A percentile compares a stretch with the other conserved stretches of the same genome.
These are phyloP conservation scores for Hippocampus abdominalis DNA, from an alignment of 2,113 vertebrate species.

Conservation along the genomic window DNA sequence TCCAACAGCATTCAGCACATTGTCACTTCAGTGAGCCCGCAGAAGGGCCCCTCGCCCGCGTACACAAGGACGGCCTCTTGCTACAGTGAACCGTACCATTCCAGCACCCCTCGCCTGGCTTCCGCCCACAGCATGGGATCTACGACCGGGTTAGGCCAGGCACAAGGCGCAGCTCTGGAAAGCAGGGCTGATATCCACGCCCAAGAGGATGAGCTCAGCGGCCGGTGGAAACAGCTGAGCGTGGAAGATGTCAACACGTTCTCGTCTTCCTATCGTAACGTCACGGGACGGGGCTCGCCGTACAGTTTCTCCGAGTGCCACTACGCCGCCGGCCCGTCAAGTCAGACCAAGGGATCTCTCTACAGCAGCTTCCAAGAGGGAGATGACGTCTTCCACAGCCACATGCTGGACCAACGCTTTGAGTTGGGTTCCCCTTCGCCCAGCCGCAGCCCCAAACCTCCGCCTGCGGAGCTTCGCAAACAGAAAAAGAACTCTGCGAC, in stretches of 20 bases:
- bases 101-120: slow-evolving; percentile 72
- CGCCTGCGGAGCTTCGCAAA: slow-evolving; percentile 71
- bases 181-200: slow-evolving; percentile 55
- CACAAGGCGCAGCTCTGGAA: slow-evolving; percentile 29
- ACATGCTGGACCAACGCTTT: slow-evolving; percentile 79
- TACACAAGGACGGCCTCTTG: slow-evolving; percentile 81
- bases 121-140: slow-evolving; percentile 77
- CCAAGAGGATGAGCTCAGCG: slow-evolving; percentile 76
- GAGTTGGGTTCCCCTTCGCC: slow-evolving; percentile 62
- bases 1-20: slow-evolving; percentile 79
- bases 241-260: slow-evolving; percentile 86
- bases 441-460: slow-evolving; percentile 67
- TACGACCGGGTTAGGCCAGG: slow-evolving; percentile 54
- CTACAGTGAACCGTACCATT: slow-evolving; percentile 82
- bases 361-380: slow-evolving; percentile 89
- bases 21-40: slow-evolving; percentile 72
- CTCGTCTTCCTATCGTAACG: slow-evolving; percentile 72
- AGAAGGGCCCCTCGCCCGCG: slow-evolving; percentile 72
- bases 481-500: slow-evolving; percentile 73
- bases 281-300: slow-evolving; percentile 74
- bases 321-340: slow-evolving; percentile 69
- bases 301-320: slow-evolving; percentile 85
- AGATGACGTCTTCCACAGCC: slow-evolving; percentile 81
- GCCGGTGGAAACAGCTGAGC: slow-evolving; percentile 84
- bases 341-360: slow-evolving; percentile 77